Base-by-base conservation (phyloP, 2,888 invertebrate species). In the Harpagoxenus sublaevis region DNA sequence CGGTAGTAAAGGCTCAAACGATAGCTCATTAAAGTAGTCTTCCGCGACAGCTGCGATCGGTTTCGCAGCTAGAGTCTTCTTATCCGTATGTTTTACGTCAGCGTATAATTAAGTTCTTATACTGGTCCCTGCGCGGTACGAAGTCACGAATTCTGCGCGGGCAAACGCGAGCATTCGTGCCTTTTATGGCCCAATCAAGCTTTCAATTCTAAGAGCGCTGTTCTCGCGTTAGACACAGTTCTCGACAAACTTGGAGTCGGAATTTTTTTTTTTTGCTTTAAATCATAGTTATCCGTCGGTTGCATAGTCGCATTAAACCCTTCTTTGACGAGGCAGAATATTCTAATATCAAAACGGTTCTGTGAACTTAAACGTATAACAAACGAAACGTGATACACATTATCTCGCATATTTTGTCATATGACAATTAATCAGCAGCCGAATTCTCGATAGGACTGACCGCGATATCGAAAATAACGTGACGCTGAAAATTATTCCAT, bases 71-170 rank as follows among this genome's bases (percentile, higher is more conserved):
- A 0, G 62, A 23, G 23, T 23, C 15, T 23, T 71, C 45, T 73
- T 66, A 60, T 84, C 62, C 74, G 48, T 42, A 31, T 15, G 70
- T 51, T 85, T 85, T 73, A 84, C 39, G 65, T 68, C 66, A 62
- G 74, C 48, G 68, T 63, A 62, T 74, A 86, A 85, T 85, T 75
- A 86, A 82, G 86, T 82, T 62, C 83, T 86, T 85, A 86, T 85
- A 86, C 83, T 79, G 66, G 60, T n/a, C 53, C 0, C 31, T 68
- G n/a, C 31, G 35, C 35, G 35, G 6, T 35, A 35, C 39, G 23
- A 28, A 51, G 15, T 60, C 68, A 74, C 42, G 60, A 28, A 51
- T 31, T 48, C 48, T 23, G 65, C 66, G 31, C 28, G 23, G 2
- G 10, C 35, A 60, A 45, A 57, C 31, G 9, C 28, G 53, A 39